Base-by-base conservation (phyloP, 1,140 invertebrate genomes). In the Pinna nobilis region DNA sequence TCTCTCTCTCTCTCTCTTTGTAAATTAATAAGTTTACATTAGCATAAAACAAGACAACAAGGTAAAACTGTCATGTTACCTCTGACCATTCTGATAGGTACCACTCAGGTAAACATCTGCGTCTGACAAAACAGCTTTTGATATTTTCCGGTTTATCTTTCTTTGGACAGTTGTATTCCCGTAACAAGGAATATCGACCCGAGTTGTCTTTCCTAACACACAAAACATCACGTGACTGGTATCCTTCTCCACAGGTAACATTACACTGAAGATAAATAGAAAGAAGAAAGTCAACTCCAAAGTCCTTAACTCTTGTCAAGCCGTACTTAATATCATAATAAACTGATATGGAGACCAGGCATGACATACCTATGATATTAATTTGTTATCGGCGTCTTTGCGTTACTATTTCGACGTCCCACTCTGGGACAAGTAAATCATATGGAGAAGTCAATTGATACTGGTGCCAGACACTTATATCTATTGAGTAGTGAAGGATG, bases 191-290 rank as follows among this genome's bases (percentile, higher is more conserved):
- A 50, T 57, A 66, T 15, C 47, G 30, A 18, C 50, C 50, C n/a
- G 37, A 37, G 3, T 51, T 44, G 18, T 55, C 50, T n/a, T 53
- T 55, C n/a, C 53, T 49, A 20, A 72, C 32, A 49, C 70, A 72
- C 6, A 65, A 18, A 18, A 72, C 63, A 25, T 72, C 39, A 59
- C 70, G 37, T n/a, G 18, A 51, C 30, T 39, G 50, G 18, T 57
- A 47, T 25, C 70, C 70, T 23, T 47, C 41, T 25, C 70, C 70
- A 47, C 70, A 72, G 2, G 61, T 72, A 13, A 51, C 39, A 66
- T 72, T 72, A 30, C 70, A 72, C 70, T 72, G 9, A 30, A 20
- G 28, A n/a, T 13, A 53, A 25, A 13, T 39, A 15, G 4, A 41
- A 51, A 51, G 25, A 13, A 70, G 0, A 23, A n/a, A n/a, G n/a